These are phyloP conservation scores for Parapsyche elsis DNA, from an alignment of 1,140 invertebrate genomes.

Conservation along the genomic window DNA sequence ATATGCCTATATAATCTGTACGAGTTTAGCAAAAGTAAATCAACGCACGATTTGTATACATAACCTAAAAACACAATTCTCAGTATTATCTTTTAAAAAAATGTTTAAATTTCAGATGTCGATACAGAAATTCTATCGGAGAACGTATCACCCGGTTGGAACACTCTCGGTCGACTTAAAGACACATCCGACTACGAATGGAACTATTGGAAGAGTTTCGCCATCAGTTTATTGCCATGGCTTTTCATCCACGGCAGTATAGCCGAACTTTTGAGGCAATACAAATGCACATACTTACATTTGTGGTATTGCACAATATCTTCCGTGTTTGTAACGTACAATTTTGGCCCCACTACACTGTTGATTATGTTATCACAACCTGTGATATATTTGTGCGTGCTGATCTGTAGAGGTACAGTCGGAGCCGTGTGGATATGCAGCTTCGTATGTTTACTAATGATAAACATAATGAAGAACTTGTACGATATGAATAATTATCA, in stretches of 20 bases:
- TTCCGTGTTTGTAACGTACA: constrained; percentile 59
- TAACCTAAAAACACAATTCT: not conserved
- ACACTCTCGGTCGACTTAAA: constrained; percentile 59
- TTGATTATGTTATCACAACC: constrained; percentile 61
- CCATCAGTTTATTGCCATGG: constrained; percentile 60
- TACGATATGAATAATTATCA: constrained; percentile 64
- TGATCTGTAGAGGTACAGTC: constrained; percentile 59
- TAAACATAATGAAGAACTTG: constrained; percentile 62
- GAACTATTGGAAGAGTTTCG: constrained; percentile 64
- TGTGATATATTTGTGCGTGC: constrained; percentile 58
- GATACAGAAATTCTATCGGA: constrained; percentile 20
- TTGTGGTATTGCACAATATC: constrained; percentile 64
- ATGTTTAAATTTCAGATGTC: constrained; percentile 28
- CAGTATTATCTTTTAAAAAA: constrained; percentile 24
- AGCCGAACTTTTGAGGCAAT: constrained; percentile 60
- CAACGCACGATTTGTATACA: not conserved
- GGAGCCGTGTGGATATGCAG: constrained; percentile 61
- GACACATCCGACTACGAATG: constrained; percentile 67
- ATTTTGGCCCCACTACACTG: constrained; percentile 60
- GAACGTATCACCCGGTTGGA: constrained; percentile 63
- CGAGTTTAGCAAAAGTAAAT: constrained; percentile 60
- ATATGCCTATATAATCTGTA: constrained; percentile 61
- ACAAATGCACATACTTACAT: constrained; percentile 56
- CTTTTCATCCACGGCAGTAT: constrained; percentile 60
- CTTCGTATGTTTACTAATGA: constrained; percentile 58